Percentiles rank a stretch among this genome's conserved stretches.
These are phyloP conservation scores for Balearica regulorum DNA, from an alignment of 2,797 vertebrate species.

Conservation along the genomic window DNA sequence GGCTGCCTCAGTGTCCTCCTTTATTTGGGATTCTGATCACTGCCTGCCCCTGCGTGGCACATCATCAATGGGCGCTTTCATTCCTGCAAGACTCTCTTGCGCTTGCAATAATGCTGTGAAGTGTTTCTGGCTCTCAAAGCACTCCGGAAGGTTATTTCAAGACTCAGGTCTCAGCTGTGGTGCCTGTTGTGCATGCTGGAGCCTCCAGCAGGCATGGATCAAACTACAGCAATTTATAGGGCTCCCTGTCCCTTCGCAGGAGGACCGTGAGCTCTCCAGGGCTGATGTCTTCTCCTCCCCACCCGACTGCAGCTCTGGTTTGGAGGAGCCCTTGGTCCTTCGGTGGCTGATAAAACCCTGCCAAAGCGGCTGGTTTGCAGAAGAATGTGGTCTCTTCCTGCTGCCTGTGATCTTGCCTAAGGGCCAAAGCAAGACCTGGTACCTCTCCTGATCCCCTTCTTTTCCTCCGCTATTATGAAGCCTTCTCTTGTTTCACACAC, in stretches of 20 bases:
- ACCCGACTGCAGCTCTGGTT: not conserved
- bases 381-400: not conserved
- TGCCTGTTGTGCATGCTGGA: not conserved
- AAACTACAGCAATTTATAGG: not conserved
- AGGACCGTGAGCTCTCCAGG: not conserved
- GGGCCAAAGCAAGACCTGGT: not conserved
- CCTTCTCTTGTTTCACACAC: not conserved
- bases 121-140: not conserved
- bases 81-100: not conserved
- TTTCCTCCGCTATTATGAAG: not conserved
- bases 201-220: not conserved
- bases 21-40: slow-evolving; percentile 29
- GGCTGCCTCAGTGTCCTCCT: not conserved
- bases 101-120: not conserved
- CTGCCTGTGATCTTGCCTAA: not conserved
- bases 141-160: slow-evolving; percentile 27
- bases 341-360: not conserved
- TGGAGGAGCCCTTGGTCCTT: not conserved
- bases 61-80: slow-evolving; percentile 28
- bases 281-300: not conserved
- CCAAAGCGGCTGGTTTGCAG: not conserved
- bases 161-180: not conserved
- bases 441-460: not conserved
- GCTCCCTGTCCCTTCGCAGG: not conserved
- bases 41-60: not conserved